A percentile compares a stretch with the other conserved stretches of the same genome.
Evolutionary conservation across 2,888 invertebrate genomes (phyloP).

Genomic region (Drosophila recens): DNA sequence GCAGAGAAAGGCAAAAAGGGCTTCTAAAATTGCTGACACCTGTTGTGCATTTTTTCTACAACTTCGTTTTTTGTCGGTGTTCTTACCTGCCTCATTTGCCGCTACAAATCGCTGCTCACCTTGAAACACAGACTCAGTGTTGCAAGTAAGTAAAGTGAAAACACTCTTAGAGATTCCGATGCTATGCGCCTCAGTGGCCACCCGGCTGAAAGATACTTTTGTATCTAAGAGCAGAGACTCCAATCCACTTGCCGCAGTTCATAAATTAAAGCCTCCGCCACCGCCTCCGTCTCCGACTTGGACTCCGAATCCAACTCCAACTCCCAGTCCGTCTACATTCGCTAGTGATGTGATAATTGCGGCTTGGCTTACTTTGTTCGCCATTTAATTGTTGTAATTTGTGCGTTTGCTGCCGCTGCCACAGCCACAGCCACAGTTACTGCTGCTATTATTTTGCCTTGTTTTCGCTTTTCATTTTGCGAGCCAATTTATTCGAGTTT

Average conservation of each 20-base stretch:
- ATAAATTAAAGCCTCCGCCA: constrained; percentile 70
- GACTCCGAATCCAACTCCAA: constrained; percentile 7
- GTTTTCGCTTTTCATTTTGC: constrained; percentile 74
- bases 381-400: constrained; percentile 81
- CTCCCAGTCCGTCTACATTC: constrained; percentile 36
- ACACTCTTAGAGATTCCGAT: constrained; percentile 45
- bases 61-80: constrained; percentile 15
- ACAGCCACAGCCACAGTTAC: constrained; percentile 14
- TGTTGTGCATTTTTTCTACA: constrained; percentile 44
- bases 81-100: constrained; percentile 59
- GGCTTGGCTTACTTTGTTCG: constrained; percentile 78
- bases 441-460: constrained; percentile 37
- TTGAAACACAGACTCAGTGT: constrained; percentile 34
- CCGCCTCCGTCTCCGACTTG: constrained; percentile 10
- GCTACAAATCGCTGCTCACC: constrained; percentile 65
- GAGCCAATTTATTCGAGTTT: constrained; percentile 69
- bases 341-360: constrained; percentile 78
- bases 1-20: not conserved
- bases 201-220: constrained; percentile 33
- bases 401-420: constrained; percentile 57
- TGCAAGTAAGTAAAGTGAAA: constrained; percentile 48
- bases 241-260: constrained; percentile 65
- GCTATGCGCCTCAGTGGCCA: constrained; percentile 60
- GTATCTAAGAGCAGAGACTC: not conserved
- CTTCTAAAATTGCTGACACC: constrained; percentile 55